A percentile compares a stretch with the other conserved stretches of the same genome.
These are phyloP conservation scores for Sitta carolinensis DNA, from an alignment of 2,797 vertebrate species.

Conservation along the genomic window DNA sequence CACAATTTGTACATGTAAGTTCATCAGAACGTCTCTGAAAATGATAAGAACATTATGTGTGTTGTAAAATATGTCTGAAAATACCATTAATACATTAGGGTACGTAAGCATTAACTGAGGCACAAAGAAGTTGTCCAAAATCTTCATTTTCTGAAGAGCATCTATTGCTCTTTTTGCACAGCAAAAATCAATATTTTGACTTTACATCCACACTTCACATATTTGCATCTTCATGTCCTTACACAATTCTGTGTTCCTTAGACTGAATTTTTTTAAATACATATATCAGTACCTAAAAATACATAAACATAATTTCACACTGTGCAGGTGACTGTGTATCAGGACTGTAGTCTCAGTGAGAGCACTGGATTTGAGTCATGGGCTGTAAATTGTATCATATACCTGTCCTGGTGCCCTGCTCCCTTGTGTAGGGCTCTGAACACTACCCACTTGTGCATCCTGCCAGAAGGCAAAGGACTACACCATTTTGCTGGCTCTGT, in stretches of 20 bases:
- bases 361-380: not conserved
- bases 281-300: not conserved
- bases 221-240: not conserved
- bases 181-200: not conserved
- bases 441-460: fast-evolving
- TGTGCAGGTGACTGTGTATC: not conserved
- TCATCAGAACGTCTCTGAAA: not conserved
- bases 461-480: not conserved
- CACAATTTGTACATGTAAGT: not conserved
- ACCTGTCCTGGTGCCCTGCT: not conserved
- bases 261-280: not conserved
- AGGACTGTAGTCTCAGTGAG: not conserved
- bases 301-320: not conserved
- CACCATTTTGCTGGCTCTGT: not conserved
- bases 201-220: not conserved
- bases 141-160: not conserved
- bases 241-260: not conserved
- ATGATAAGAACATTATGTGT: not conserved
- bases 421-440: fast-evolving
- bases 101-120: not conserved
- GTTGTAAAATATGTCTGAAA: not conserved
- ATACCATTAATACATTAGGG: not conserved
- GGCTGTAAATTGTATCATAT: fast-evolving
- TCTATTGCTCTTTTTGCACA: not conserved
- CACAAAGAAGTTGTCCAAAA: not conserved